These are phyloP conservation scores for Aphelenchoides besseyi DNA, from an alignment of 1,140 invertebrate species.

Conservation along the genomic window DNA sequence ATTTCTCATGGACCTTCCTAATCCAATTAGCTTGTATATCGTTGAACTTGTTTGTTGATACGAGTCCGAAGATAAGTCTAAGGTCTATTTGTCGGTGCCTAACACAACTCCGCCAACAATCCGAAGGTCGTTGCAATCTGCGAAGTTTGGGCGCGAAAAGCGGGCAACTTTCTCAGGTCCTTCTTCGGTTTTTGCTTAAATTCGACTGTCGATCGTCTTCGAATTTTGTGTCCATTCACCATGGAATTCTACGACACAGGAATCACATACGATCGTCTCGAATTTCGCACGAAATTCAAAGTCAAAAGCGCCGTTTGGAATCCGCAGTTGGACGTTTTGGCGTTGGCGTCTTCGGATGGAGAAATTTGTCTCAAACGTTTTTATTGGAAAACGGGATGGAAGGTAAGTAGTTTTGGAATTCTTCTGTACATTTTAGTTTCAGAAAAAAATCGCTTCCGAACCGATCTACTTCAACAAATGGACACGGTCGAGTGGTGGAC, in stretches of 20 bases:
- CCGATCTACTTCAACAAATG: slow-evolving; percentile 3
- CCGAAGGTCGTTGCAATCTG: too few species aligned
- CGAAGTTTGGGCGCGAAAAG: too few species aligned
- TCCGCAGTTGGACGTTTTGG: slow-evolving; percentile 17
- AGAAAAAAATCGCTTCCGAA: slow-evolving; percentile 6
- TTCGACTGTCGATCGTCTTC: too few species aligned
- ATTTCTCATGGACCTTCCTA: too few species aligned
- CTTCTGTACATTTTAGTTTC: background rate
- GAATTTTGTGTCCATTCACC: too few species aligned
- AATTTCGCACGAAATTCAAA: slow-evolving; percentile 18
- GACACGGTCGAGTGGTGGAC: background rate
- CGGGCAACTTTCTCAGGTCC: too few species aligned
- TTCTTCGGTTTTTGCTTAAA: too few species aligned
- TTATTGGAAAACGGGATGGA: slow-evolving; percentile 21
- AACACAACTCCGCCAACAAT: too few species aligned
- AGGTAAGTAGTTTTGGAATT: slow-evolving; percentile 7
- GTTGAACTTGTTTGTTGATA: too few species aligned
- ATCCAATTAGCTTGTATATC: too few species aligned
- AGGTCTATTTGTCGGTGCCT: too few species aligned
- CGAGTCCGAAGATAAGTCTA: too few species aligned
- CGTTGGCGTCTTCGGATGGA: slow-evolving; percentile 4
- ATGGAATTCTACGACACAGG: background rate
- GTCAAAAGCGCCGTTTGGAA: slow-evolving; percentile 7
- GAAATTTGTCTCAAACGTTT: slow-evolving; percentile 18
- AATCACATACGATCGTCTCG: background rate